phyloP scores from a whole-genome alignment of 2,888 invertebrate genomes.

The Aplocera efformata region DNA sequence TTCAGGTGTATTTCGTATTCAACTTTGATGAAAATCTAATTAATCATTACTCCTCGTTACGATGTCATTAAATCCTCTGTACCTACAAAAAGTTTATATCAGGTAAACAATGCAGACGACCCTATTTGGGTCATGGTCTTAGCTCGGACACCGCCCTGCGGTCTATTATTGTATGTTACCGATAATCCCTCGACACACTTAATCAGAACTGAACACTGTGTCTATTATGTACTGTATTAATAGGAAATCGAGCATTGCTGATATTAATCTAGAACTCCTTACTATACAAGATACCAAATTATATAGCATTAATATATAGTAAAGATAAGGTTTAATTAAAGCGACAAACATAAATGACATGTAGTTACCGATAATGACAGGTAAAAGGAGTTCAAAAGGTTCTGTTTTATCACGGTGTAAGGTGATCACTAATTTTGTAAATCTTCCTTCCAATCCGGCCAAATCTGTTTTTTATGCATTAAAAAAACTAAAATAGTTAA shows the following conservation, averaged over 20 bases:
- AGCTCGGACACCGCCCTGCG: conserved; percentile 49
- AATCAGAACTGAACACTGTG: conserved; percentile 37
- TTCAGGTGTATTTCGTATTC: no score
- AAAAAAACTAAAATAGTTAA: no score
- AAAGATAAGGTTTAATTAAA: conserved; percentile 5
- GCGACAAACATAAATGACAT: conserved; percentile 1
- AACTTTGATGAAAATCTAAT: conserved; percentile 5
- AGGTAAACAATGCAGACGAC: conserved; percentile 39
- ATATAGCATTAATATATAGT: no score
- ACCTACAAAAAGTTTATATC: conserved; percentile 16
- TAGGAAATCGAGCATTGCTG: conserved; percentile 32
- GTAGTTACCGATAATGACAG: conserved; percentile 1
- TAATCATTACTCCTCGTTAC: conserved; percentile 8
- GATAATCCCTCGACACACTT: conserved; percentile 47
- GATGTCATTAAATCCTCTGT: conserved; percentile 2
- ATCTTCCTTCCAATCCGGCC: no score
- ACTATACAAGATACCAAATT: conserved; percentile 11
- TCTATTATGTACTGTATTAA: conserved; percentile 35
- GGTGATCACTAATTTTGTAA: no score
- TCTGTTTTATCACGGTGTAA: no score
- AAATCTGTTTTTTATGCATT: no score
- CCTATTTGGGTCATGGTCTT: conserved; percentile 55
- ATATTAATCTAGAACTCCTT: conserved; percentile 33
- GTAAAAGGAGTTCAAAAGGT: no score
- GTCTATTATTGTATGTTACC: conserved; percentile 38